These are phyloP conservation scores for Drosophila navojoa DNA, from an alignment of 1,140 invertebrate species.

Conservation along the genomic window DNA sequence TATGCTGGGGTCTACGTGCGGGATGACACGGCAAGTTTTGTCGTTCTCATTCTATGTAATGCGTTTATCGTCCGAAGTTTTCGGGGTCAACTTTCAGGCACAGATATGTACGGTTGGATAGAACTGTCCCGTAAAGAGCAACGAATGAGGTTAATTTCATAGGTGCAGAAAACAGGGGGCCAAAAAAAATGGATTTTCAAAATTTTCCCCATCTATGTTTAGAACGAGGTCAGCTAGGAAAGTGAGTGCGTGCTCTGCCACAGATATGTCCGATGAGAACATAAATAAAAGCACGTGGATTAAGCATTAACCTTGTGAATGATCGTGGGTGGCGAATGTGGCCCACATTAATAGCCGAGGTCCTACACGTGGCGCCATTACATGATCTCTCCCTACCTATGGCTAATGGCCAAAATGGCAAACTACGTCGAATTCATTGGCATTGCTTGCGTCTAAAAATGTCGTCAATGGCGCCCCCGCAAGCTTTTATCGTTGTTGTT, in stretches of 20 bases:
- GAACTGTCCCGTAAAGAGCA: neutral
- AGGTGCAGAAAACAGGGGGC: neutral
- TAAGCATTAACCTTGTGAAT: conserved; percentile 47
- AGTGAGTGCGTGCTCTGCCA: conserved; percentile 11
- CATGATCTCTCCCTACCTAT: conserved; percentile 7
- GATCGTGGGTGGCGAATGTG: conserved; percentile 42
- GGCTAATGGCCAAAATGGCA: conserved; percentile 27
- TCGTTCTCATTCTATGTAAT: conserved; percentile 1
- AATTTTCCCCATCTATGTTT: conserved; percentile 14
- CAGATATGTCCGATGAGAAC: conserved; percentile 27
- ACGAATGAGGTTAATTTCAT: conserved; percentile 26
- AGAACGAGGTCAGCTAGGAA: conserved; percentile 15
- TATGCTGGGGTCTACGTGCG: conserved; percentile 59
- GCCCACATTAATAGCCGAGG: conserved; percentile 23
- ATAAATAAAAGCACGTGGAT: conserved; percentile 64
- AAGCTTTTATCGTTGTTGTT: conserved; percentile 4
- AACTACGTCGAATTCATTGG: conserved; percentile 16
- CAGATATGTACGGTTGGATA: conserved; percentile 12
- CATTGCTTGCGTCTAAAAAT: conserved; percentile 40
- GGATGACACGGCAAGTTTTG: conserved; percentile 62
- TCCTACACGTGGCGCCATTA: conserved; percentile 47
- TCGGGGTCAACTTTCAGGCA: conserved; percentile 57
- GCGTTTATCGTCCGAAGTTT: conserved; percentile 30
- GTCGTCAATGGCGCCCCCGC: conserved; percentile 67
- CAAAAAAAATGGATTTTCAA: neutral